Conservation (phyloP, 2,797 vertebrate species). For the Avahi laniger region DNA sequence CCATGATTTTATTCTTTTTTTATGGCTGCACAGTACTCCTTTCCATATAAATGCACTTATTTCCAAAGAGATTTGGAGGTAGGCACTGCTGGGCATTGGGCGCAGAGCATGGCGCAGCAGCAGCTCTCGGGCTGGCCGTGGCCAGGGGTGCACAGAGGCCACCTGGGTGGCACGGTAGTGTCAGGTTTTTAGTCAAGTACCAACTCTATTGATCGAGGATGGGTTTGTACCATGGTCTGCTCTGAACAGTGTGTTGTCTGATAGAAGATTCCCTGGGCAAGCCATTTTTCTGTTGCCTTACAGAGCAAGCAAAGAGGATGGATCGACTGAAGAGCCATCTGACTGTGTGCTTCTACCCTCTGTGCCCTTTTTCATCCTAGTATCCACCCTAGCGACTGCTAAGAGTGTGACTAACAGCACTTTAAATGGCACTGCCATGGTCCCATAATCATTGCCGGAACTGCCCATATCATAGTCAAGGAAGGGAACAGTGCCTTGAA, state of each 20-base stretch:
- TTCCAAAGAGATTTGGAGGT: not conserved
- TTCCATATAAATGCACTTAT: not conserved
- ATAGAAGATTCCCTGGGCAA: not conserved
- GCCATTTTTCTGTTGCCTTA: conserved; percentile 61
- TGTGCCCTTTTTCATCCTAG: conserved; percentile 85
- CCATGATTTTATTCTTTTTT: too few species aligned
- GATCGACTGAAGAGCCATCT: conserved; percentile 71
- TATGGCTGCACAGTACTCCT: too few species aligned
- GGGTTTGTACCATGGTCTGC: conserved; percentile 67
- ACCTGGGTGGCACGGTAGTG: too few species aligned
- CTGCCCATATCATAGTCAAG: conserved; percentile 93
- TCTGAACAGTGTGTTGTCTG: conserved; percentile 35
- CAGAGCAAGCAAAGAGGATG: conserved; percentile 77
- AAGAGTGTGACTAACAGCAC: conserved; percentile 83
- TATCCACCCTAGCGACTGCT: conserved; percentile 78
- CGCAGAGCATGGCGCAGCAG: too few species aligned
- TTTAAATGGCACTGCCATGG: conserved; percentile 82
- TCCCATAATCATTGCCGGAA: conserved; percentile 87
- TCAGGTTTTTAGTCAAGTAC: conserved; percentile 77
- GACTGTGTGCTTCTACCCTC: conserved; percentile 81
- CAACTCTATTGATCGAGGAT: conserved; percentile 68
- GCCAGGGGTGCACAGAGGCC: too few species aligned
- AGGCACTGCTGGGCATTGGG: too few species aligned
- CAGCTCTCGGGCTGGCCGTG: too few species aligned
- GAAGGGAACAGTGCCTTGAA: conserved; percentile 95